Conservation (phyloP, 2,888 invertebrate genomes). For the Drosophila lacicola region DNA sequence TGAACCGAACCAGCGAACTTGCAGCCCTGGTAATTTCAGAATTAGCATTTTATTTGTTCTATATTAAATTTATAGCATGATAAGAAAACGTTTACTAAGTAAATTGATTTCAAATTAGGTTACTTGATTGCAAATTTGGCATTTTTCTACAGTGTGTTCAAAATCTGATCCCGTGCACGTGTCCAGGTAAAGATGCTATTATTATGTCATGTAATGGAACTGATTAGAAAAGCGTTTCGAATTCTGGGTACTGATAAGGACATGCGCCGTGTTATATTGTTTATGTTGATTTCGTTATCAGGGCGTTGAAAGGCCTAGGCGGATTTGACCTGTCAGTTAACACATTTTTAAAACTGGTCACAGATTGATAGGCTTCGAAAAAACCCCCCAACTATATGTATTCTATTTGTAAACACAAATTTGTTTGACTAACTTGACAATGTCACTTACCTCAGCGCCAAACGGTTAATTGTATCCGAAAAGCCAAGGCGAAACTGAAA, state of each 20-base stretch:
- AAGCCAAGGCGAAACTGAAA: slow-evolving; percentile 48
- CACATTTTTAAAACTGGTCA: neutral
- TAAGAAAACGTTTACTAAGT: slow-evolving; percentile 23
- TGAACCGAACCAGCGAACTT: no score
- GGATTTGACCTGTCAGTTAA: slow-evolving; percentile 10
- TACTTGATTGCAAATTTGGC: neutral
- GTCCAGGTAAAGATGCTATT: slow-evolving; percentile 5
- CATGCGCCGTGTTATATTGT: neutral
- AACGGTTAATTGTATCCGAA: slow-evolving; percentile 50
- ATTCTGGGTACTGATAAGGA: neutral
- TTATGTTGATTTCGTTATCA: slow-evolving; percentile 23
- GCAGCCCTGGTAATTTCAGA: neutral
- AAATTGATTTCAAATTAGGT: slow-evolving; percentile 15
- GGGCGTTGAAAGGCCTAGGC: neutral
- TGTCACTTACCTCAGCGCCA: slow-evolving; percentile 58
- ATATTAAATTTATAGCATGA: slow-evolving; percentile 14
- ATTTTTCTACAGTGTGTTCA: neutral
- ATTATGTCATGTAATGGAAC: slow-evolving; percentile 4
- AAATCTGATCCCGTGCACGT: neutral
- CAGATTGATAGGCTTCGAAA: slow-evolving; percentile 10
- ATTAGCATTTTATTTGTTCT: neutral
- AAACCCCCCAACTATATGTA: neutral
- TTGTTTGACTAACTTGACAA: slow-evolving; percentile 21
- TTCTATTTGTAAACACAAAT: neutral
- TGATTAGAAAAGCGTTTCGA: slow-evolving; percentile 1